A percentile compares a stretch with the other conserved stretches of the same genome.
Conservation (phyloP, 2,888 invertebrate species). For the Schizaphis graminum region DNA sequence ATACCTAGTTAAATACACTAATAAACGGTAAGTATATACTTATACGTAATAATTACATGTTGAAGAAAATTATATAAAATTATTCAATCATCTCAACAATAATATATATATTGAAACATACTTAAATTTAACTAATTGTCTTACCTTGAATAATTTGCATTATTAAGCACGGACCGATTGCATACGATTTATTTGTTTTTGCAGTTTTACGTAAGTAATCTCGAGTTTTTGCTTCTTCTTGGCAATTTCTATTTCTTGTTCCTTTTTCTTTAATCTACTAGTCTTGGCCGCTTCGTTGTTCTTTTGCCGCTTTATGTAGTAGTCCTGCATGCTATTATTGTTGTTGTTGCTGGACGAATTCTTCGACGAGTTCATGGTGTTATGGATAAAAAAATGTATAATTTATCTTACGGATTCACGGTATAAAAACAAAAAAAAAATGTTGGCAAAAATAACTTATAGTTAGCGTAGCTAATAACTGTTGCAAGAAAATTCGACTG, state of each 20-base stretch:
- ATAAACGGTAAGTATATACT: neutral
- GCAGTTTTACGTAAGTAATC: slow-evolving; percentile 51
- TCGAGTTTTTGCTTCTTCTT: slow-evolving; percentile 56
- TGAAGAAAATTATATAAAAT: neutral
- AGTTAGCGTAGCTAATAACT: neutral
- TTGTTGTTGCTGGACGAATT: neutral
- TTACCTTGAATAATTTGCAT: slow-evolving; percentile 17
- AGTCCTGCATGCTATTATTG: slow-evolving; percentile 29
- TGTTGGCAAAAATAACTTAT: neutral
- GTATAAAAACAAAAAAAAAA: neutral
- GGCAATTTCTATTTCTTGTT: slow-evolving; percentile 55
- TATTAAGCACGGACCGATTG: slow-evolving; percentile 44
- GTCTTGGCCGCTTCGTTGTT: slow-evolving; percentile 55
- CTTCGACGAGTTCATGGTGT: slow-evolving; percentile 50
- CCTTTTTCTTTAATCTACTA: slow-evolving; percentile 52
- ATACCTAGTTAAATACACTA: neutral
- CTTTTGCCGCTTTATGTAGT: slow-evolving; percentile 49
- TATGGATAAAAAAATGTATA: neutral
- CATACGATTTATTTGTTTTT: slow-evolving; percentile 55
- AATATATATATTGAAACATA: neutral
- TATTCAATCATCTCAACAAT: neutral
- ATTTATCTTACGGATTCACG: neutral
- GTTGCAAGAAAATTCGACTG: neutral
- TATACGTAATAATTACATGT: neutral
- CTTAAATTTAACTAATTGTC: neutral